Conservation (phyloP, 2,113 vertebrate species). For the Nesospiza acunhae region DNA sequence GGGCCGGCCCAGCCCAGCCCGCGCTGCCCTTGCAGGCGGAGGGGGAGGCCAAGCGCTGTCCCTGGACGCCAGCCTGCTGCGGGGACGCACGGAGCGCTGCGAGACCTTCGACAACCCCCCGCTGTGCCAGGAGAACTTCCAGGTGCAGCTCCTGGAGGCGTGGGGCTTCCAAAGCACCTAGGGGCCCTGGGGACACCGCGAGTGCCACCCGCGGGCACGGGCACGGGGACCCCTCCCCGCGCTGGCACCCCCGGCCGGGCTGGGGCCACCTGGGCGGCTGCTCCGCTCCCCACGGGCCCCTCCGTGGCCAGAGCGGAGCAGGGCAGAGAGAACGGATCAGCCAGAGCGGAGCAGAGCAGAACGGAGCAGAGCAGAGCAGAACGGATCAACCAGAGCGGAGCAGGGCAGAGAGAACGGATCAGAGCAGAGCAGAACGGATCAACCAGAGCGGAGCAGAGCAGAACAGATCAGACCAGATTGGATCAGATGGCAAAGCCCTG, state of each 20-base stretch:
- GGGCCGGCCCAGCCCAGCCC: neutral
- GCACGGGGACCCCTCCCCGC: neutral
- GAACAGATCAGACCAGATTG: neutral
- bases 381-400: neutral
- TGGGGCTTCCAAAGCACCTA: slow-evolving; percentile 80
- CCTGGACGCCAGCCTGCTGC: slow-evolving; percentile 71
- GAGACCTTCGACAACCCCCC: slow-evolving; percentile 84
- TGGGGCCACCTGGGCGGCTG: neutral
- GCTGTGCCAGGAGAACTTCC: slow-evolving; percentile 82
- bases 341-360: no score
- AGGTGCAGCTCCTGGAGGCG: slow-evolving; percentile 83
- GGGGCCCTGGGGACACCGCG: neutral
- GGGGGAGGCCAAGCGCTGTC: slow-evolving; percentile 80
- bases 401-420: no score
- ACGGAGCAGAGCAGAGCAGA: no score
- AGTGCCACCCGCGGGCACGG: fast-evolving
- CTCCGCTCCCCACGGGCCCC: neutral
- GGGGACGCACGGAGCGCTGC: slow-evolving; percentile 77
- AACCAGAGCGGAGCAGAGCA: neutral
- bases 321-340: neutral
- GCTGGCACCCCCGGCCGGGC: neutral
- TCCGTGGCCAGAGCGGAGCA: fast-evolving
- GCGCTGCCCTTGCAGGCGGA: slow-evolving; percentile 71
- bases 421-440: neutral
- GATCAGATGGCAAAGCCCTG: neutral